Conservation (phyloP, 2,888 invertebrate genomes). For the Eugnorisma glareosa region DNA sequence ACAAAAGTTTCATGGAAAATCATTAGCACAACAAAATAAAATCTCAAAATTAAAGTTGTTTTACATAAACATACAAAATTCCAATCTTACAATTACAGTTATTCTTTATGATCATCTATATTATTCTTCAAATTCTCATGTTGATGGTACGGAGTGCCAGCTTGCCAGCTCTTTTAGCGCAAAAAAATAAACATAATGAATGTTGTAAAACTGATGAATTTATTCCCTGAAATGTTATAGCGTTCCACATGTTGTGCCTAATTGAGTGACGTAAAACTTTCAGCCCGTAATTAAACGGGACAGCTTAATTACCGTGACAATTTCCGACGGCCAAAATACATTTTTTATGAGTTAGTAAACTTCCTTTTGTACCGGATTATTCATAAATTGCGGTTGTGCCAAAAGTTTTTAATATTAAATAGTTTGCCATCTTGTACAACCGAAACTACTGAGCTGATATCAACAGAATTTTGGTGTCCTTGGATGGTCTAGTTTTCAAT, state of each 20-base stretch:
- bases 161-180: slow-evolving; percentile 7
- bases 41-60: slow-evolving; percentile 2
- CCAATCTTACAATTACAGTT: background rate
- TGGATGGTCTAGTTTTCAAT: background rate
- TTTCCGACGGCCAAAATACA: slow-evolving; percentile 32
- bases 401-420: background rate
- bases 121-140: slow-evolving; percentile 9
- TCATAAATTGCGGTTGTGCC: background rate
- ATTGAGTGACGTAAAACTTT: slow-evolving; percentile 37
- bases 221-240: slow-evolving; percentile 5
- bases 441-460: background rate
- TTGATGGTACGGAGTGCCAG: slow-evolving; percentile 4
- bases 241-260: background rate
- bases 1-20: background rate
- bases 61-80: slow-evolving; percentile 1
- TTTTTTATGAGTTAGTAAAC: slow-evolving; percentile 40
- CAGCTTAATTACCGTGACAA: slow-evolving; percentile 37
- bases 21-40: background rate
- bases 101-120: slow-evolving; percentile 21
- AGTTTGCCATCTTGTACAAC: background rate
- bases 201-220: slow-evolving; percentile 9
- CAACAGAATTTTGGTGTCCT: background rate
- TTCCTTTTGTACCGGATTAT: slow-evolving; percentile 14
- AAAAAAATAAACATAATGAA: slow-evolving; percentile 29
- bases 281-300: slow-evolving; percentile 7